phyloP scores from a whole-genome alignment of 2,888 invertebrate species.

The Odontothrips loti region DNA sequence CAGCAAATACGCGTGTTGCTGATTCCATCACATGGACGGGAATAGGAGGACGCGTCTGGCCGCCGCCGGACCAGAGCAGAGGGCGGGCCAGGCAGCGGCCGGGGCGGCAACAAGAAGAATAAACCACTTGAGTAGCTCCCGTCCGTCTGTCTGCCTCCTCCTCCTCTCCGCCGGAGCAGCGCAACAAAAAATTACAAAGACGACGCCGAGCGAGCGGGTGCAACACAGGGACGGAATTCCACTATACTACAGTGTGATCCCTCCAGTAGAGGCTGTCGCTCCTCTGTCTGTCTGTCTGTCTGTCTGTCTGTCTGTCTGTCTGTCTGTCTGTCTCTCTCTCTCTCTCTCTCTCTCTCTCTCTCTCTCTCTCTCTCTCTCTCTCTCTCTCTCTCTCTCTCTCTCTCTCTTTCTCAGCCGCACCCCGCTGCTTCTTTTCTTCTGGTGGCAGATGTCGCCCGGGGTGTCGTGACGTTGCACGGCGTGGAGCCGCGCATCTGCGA shows the following conservation, averaged over 20 bases:
- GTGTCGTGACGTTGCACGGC: not conserved
- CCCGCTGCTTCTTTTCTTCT: too few species aligned
- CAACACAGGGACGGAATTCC: too few species aligned
- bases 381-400: not conserved
- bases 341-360: not conserved
- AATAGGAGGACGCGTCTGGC: not conserved
- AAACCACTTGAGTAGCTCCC: slow-evolving; percentile 22
- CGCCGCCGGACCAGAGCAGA: not conserved
- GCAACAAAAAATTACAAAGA: too few species aligned
- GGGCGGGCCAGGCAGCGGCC: not conserved
- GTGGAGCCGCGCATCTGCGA: not conserved
- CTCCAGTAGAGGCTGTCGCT: too few species aligned
- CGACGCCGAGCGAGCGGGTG: too few species aligned
- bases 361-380: not conserved
- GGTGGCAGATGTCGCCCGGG: too few species aligned
- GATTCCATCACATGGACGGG: not conserved
- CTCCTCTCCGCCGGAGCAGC: too few species aligned
- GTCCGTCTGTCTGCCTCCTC: not conserved
- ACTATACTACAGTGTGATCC: too few species aligned
- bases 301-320: not conserved
- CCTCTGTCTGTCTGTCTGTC: too few species aligned
- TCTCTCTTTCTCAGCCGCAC: not conserved
- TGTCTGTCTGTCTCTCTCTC: not conserved
- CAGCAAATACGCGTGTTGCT: not conserved
- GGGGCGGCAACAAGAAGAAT: slow-evolving; percentile 1